Conservation (phyloP, 1,140 invertebrate genomes). For the Drosophila tani region DNA sequence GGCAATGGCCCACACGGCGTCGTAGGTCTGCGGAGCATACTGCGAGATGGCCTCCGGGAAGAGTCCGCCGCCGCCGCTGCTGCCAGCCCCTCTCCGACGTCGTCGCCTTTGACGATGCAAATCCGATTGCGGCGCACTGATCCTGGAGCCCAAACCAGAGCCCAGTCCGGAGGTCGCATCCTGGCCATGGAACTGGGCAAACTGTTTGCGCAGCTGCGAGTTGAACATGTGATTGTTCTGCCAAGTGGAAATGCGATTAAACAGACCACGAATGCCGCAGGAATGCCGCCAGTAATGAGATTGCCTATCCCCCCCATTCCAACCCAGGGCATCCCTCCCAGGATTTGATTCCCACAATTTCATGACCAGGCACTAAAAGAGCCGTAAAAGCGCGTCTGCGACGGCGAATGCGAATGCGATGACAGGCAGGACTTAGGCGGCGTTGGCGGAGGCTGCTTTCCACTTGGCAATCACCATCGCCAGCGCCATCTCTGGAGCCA, state of each 20-base stretch:
- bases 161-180: slow-evolving; percentile 17
- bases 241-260: slow-evolving; percentile 62
- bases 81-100: slow-evolving; percentile 33
- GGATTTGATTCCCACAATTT: slow-evolving; percentile 36
- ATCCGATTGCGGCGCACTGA: slow-evolving; percentile 56
- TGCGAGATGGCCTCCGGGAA: slow-evolving; percentile 86
- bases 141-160: slow-evolving; percentile 27
- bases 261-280: slow-evolving; percentile 35
- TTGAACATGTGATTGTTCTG: slow-evolving; percentile 90
- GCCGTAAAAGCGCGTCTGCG: slow-evolving; percentile 58
- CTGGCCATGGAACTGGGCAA: slow-evolving; percentile 61
- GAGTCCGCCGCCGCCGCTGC: slow-evolving; percentile 10
- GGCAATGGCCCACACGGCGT: slow-evolving; percentile 95
- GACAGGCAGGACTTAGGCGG: slow-evolving; percentile 33
- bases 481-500: slow-evolving; percentile 35
- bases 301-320: slow-evolving; percentile 45
- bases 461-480: slow-evolving; percentile 53
- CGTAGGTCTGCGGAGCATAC: slow-evolving; percentile 92
- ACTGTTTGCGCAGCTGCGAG: slow-evolving; percentile 78
- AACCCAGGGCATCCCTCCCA: background rate
- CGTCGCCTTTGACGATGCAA: slow-evolving; percentile 4
- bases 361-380: slow-evolving; percentile 69
- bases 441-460: background rate
- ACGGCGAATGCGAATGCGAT: slow-evolving; percentile 39
- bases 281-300: slow-evolving; percentile 62